A percentile compares a stretch with the other conserved stretches of the same genome.
Conservation (phyloP, 2,113 vertebrate genomes). For the Entomyzon cyanotis region DNA sequence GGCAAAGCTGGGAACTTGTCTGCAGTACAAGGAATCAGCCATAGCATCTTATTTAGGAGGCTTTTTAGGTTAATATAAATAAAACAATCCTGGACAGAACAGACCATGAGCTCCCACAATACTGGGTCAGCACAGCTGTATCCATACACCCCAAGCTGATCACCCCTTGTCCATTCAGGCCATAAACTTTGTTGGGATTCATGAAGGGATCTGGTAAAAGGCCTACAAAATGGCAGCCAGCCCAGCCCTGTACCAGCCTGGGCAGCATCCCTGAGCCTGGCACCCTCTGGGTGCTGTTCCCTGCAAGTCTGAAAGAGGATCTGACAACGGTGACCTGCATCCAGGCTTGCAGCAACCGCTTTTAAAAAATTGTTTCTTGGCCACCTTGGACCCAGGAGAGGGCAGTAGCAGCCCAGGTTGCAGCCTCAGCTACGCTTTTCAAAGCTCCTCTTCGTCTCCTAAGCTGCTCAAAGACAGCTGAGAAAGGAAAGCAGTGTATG, state of each 20-base stretch:
- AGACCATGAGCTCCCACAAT: neutral
- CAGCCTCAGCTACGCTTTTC: neutral
- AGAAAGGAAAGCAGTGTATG: neutral
- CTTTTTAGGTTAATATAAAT: neutral
- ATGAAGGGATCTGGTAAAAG: neutral
- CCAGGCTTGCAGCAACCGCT: neutral
- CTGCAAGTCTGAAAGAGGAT: neutral
- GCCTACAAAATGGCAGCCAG: neutral
- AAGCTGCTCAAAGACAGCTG: neutral
- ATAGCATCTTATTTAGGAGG: neutral
- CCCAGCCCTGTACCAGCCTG: neutral
- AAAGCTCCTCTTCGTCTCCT: neutral
- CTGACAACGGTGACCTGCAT: accelerated
- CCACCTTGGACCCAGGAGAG: conserved; percentile 55
- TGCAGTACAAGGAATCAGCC: neutral
- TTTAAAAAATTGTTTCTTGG: neutral
- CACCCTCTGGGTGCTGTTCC: accelerated
- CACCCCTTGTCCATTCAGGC: neutral
- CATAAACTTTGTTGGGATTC: too few species aligned
- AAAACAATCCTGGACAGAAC: neutral
- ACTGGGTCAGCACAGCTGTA: neutral
- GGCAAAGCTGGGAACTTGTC: neutral
- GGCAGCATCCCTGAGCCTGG: neutral
- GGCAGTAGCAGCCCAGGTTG: conserved; percentile 52
- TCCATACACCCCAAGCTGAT: neutral